Conservation (phyloP, 2,888 invertebrate genomes). For the Aphelenchoides bicaudatus region DNA sequence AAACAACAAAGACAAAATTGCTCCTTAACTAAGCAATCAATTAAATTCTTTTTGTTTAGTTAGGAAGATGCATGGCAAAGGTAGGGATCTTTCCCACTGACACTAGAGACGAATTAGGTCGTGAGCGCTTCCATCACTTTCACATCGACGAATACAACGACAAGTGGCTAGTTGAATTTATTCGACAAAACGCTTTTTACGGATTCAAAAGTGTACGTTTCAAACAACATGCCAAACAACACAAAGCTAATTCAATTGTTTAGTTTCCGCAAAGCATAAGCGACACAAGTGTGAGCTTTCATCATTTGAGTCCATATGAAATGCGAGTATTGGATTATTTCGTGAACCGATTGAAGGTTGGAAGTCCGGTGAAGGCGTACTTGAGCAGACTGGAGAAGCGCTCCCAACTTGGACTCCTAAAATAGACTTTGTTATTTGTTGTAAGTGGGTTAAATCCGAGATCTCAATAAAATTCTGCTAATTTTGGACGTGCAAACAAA, state of each 20-base stretch:
- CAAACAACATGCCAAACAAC: not conserved
- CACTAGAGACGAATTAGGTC: slow-evolving; percentile 40
- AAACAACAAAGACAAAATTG: no score
- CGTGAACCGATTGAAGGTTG: slow-evolving; percentile 34
- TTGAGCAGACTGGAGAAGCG: not conserved
- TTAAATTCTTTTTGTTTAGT: not conserved
- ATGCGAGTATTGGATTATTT: slow-evolving; percentile 47
- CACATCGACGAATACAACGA: slow-evolving; percentile 41
- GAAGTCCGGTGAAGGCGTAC: no score
- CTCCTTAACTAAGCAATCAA: no score
- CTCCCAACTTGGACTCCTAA: not conserved
- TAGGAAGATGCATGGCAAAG: slow-evolving; percentile 35
- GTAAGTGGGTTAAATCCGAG: no score
- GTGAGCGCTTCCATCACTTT: slow-evolving; percentile 45
- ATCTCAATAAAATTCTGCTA: no score
- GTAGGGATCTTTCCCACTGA: slow-evolving; percentile 44
- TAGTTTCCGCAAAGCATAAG: slow-evolving; percentile 42
- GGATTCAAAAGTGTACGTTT: slow-evolving; percentile 19
- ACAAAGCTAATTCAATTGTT: no score
- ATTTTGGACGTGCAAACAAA: no score
- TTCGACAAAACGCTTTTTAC: slow-evolving; percentile 19
- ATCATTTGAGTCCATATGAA: slow-evolving; percentile 51
- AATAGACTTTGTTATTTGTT: not conserved
- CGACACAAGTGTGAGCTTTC: slow-evolving; percentile 43
- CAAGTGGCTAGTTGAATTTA: slow-evolving; percentile 11